Percentiles rank a stretch among this genome's conserved stretches.
Conservation (phyloP, 1,140 invertebrate genomes). For the Anadara kagoshimensis region DNA sequence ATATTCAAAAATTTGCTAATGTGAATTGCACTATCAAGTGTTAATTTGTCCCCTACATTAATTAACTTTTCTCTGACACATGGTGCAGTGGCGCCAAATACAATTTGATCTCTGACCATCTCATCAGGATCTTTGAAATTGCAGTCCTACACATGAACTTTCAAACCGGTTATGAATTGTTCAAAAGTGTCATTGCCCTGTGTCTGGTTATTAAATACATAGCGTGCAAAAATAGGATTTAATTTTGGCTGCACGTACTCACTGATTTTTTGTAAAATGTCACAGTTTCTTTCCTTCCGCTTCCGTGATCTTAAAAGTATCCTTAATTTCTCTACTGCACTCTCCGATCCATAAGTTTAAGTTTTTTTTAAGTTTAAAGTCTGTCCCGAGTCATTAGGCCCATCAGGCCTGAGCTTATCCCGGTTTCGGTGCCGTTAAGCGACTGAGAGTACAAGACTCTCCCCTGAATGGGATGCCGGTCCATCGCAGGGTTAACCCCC, state of each 20-base stretch:
- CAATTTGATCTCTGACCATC: constrained; percentile 36
- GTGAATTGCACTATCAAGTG: constrained; percentile 40
- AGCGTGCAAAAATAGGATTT: constrained; percentile 22
- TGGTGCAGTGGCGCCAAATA: constrained; percentile 35
- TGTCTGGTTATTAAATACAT: constrained; percentile 26
- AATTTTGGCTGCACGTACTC: constrained; percentile 31
- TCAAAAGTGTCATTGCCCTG: constrained; percentile 21
- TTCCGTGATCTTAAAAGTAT: no score
- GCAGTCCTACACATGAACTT: constrained; percentile 29
- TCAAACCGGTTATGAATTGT: constrained; percentile 35
- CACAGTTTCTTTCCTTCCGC: constrained; percentile 16
- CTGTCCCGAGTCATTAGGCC: no score
- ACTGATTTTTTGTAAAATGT: constrained; percentile 23
- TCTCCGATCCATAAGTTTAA: no score
- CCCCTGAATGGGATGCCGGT: no score
- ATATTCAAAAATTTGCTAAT: constrained; percentile 36
- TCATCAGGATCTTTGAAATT: constrained; percentile 24
- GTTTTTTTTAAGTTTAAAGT: no score
- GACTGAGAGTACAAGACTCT: no score
- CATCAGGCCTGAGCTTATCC: no score
- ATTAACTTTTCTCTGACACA: constrained; percentile 44
- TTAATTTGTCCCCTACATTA: constrained; percentile 39
- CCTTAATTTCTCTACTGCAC: no score
- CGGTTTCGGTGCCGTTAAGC: no score
- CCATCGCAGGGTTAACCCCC: no score